Evolutionary conservation across 2,888 invertebrate genomes (phyloP).

Genomic region (Acrobasis consociella): DNA sequence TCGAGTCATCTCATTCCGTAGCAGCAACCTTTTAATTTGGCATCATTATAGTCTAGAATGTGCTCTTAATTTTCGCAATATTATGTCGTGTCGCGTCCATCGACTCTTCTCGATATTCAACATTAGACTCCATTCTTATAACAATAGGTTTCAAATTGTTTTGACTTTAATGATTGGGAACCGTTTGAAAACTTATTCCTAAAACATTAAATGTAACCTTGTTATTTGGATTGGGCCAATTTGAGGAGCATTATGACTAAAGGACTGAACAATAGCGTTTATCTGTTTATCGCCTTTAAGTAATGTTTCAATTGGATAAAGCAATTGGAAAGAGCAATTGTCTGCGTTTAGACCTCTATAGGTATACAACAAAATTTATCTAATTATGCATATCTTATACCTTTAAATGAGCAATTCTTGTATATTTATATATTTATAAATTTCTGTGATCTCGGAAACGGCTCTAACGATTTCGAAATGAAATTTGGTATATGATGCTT

Average conservation of each 20-base stretch:
- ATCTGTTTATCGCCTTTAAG: constrained; percentile 11
- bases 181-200: constrained; percentile 22
- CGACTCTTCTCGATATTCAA: constrained; percentile 11
- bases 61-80: constrained; percentile 28
- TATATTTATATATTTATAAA: too few relatives aligned
- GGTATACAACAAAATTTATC: constrained; percentile 4
- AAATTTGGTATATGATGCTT: too few relatives aligned
- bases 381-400: not conserved
- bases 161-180: not conserved
- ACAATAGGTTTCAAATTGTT: constrained; percentile 6
- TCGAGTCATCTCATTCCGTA: not conserved
- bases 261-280: constrained; percentile 14
- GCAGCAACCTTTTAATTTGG: constrained; percentile 17
- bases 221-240: constrained; percentile 17
- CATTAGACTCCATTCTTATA: not conserved
- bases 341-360: not conserved
- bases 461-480: too few relatives aligned
- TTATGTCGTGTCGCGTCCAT: constrained; percentile 25
- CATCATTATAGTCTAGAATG: constrained; percentile 32
- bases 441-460: too few relatives aligned
- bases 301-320: not conserved
- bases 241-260: constrained; percentile 15
- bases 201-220: constrained; percentile 20
- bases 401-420: too few relatives aligned
- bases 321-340: not conserved